These are phyloP conservation scores for Chymomyza costata DNA, from an alignment of 1,140 invertebrate species.

Conservation along the genomic window DNA sequence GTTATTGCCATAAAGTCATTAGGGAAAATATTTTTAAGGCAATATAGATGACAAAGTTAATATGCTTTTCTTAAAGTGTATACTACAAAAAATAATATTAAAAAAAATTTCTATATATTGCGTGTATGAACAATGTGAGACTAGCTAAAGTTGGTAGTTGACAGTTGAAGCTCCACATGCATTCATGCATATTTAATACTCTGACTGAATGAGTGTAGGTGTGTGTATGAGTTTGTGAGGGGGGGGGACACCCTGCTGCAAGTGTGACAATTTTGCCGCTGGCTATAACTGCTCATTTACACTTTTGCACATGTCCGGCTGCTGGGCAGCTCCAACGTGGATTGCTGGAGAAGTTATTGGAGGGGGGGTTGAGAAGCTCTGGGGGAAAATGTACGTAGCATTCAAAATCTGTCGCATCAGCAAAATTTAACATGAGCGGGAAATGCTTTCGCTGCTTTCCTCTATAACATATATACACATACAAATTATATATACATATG, in stretches of 20 bases:
- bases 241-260: constrained; percentile 2
- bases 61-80: too few relatives aligned
- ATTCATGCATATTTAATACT: constrained; percentile 39
- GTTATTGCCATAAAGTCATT: too few relatives aligned
- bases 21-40: too few relatives aligned
- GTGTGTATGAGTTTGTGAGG: constrained; percentile 9
- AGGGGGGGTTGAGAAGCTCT: too few relatives aligned
- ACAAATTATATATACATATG: constrained; percentile 1
- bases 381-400: constrained; percentile 12
- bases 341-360: too few relatives aligned
- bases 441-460: constrained; percentile 1
- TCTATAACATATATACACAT: constrained; percentile 35
- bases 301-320: constrained; percentile 38
- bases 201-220: background rate
- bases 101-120: background rate
- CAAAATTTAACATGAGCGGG: constrained; percentile 32
- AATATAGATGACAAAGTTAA: too few relatives aligned
- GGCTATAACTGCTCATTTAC: constrained; percentile 68
- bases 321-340: too few relatives aligned
- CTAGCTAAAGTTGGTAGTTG: constrained; percentile 16
- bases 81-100: too few relatives aligned
- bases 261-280: constrained; percentile 58
- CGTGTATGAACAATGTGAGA: background rate
- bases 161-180: constrained; percentile 22
- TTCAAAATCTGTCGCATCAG: constrained; percentile 63